Base-by-base conservation (phyloP, 2,888 invertebrate species). In the Mayetiola destructor region DNA sequence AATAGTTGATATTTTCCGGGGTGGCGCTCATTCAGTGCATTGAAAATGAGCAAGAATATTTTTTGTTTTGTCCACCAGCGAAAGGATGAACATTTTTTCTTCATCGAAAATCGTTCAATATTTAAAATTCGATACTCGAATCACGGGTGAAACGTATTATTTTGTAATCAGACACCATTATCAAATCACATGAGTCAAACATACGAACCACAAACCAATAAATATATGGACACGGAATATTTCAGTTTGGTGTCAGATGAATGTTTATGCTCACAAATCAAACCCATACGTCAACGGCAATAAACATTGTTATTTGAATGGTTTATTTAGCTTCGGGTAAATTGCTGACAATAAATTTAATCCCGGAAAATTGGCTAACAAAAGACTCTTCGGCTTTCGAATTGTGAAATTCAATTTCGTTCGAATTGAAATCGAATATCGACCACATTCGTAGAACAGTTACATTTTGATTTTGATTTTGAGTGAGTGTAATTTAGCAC, bases 321-420 rank as follows among this genome's bases (percentile, higher is more conserved):
- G n/a, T n/a, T n/a, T 23, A 48, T 48, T 48, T 48, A 48, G 48
- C 48, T 48, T 48, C 27, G 48, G 48, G 48, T 48, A 48, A 48
- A 48, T 48, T 48, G 48, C 48, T 48, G 48, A 48, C 48, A 48
- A 48, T 48, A 48, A 48, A 48, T 48, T 48, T 48, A 48, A 48
- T 48, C 48, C n/a, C 48, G 48, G 27, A 23, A 48, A 48, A 48
- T 48, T 48, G 48, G 27, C 48, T 48, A 48, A 48, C 48, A n/a
- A n/a, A n/a, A n/a, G n/a, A n/a, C n/a, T n/a, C n/a, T n/a, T n/a
- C n/a, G n/a, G n/a, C n/a, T n/a, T n/a, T n/a, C 27, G 48, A 48
- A 48, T 48, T 48, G 27, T n/a, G n/a, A n/a, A n/a, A n/a, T n/a
- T n/a, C 48, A 48, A 48, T 48, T 27, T 27, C 23, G 27, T 27